These are phyloP conservation scores for Congeria kusceri DNA, from an alignment of 2,888 invertebrate genomes.

Conservation along the genomic window DNA sequence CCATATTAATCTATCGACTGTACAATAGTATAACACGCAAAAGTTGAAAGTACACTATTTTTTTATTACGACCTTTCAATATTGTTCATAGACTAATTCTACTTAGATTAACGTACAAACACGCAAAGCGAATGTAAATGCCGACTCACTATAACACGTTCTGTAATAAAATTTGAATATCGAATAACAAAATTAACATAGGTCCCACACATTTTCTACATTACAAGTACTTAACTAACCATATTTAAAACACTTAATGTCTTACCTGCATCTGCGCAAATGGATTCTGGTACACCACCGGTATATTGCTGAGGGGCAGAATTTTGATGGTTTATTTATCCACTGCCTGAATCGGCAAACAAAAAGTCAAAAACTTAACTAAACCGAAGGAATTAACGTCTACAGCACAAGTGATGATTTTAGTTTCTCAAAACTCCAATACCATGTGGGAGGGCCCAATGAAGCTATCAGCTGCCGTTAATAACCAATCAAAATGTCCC, in stretches of 20 bases:
- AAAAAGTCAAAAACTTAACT: constrained; percentile 59
- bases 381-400: constrained; percentile 54
- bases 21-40: no score
- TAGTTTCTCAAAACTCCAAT: constrained; percentile 70
- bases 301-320: constrained; percentile 63
- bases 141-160: no score
- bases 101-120: no score
- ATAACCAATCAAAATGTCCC: constrained; percentile 66
- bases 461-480: constrained; percentile 61
- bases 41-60: no score
- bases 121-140: no score
- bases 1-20: no score
- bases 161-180: no score
- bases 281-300: constrained; percentile 66
- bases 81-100: no score
- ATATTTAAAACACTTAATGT: constrained; percentile 2
- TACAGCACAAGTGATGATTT: constrained; percentile 66
- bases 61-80: no score
- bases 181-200: no score
- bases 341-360: constrained; percentile 61
- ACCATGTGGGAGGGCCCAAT: constrained; percentile 62
- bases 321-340: constrained; percentile 60
- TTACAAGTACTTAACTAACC: no score
- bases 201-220: no score
- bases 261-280: constrained; percentile 68